Evolutionary conservation across 1,140 invertebrate species (phyloP), one percentile per base, ranked within the genome.

Genomic region (Thaumatotibia leucotreta): DNA sequence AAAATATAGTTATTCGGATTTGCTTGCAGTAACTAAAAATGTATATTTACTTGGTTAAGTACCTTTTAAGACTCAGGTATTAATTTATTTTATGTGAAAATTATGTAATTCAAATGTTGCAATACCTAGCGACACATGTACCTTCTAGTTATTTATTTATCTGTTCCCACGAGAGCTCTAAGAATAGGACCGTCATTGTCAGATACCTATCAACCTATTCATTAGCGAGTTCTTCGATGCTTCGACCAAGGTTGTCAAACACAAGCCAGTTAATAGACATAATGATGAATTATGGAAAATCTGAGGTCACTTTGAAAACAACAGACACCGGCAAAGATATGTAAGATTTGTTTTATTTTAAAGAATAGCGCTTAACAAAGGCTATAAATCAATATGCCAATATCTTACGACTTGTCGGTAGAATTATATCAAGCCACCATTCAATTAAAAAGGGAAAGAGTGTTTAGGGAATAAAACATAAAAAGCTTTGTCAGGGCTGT

Each of bases 281-380:
- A 64, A 39, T 63, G 64, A 63, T 24, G 58, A 63, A 45, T 62
- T 33, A 31, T 74, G 73, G 80, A 65, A 69, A 73, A 72, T 69
- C 66, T 70, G 68, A 79, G 75, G 75, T 76, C 72, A 73, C 64
- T 64, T 68, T 45, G 39, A 72, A 74, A 73, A 62, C 9, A 17
- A 6, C 23, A 58, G 23, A 17, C 4, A 58, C 52, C 23, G 24
- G 52, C 23, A 58, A 14, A 14, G 23, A 20, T 45, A 45, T 14
- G 0, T 45, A 17, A 17, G n/a, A 5, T 45, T 27, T 58, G 14
- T 58, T 58, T 58, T 58, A 24, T 27, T 27, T 58, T 11, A 27
- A 31, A 58, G 52, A 31, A 58, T 31, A 58, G 24, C 4, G 52
- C 23, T 24, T 5, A n/a, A 14, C 27, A 17, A 31, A n/a, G 50